These are phyloP conservation scores for Elanus axillaris DNA, from an alignment of 2,113 vertebrate genomes.

Conservation along the genomic window DNA sequence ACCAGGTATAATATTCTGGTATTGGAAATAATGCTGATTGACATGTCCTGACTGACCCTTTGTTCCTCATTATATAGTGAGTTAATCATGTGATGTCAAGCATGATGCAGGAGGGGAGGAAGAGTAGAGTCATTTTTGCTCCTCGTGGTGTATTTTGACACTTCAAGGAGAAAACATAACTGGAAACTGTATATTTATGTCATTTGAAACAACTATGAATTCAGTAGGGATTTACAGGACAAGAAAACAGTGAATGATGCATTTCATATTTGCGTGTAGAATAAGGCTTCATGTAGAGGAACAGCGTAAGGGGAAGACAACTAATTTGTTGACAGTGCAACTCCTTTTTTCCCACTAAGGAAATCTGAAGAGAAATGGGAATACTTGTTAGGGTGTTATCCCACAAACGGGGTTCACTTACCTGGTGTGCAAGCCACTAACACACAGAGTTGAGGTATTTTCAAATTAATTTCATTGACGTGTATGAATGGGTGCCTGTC, in stretches of 20 bases:
- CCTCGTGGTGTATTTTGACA: not conserved
- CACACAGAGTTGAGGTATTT: no score
- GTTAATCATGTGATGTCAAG: not conserved
- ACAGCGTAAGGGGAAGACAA: not conserved
- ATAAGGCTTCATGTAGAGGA: not conserved
- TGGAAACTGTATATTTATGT: not conserved
- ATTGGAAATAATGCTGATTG: not conserved
- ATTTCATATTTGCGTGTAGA: accelerated
- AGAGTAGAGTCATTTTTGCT: not conserved
- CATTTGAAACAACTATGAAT: not conserved
- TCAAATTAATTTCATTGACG: no score
- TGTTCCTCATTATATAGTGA: not conserved
- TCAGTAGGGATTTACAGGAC: not conserved
- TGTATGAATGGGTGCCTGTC: no score
- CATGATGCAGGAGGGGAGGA: not conserved
- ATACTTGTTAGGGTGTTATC: not conserved
- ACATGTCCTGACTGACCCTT: not conserved
- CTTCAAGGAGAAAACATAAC: not conserved
- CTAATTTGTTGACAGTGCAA: not conserved
- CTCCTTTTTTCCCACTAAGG: not conserved
- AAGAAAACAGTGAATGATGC: not conserved
- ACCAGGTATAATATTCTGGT: not conserved
- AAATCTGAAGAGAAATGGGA: not conserved
- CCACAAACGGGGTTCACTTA: no score
- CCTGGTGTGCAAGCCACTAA: no score